These are phyloP conservation scores for Ridgeia piscesae DNA, from an alignment of 1,140 invertebrate species.

Conservation along the genomic window DNA sequence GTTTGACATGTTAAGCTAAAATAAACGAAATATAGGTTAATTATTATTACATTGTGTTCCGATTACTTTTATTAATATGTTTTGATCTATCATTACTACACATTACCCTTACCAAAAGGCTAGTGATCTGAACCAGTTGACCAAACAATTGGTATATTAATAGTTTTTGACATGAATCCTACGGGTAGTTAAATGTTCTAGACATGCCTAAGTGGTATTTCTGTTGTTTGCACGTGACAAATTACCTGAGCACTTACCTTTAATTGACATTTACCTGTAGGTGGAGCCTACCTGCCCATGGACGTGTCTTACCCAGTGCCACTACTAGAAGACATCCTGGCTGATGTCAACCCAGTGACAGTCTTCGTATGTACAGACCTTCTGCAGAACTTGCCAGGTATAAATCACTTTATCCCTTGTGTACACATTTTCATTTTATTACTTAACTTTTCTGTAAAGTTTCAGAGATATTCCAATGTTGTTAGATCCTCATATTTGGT, in stretches of 20 bases:
- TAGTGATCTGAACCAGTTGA: too few species aligned
- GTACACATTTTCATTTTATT: neutral
- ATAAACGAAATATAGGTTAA: too few species aligned
- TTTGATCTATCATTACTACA: too few species aligned
- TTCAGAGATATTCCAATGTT: neutral
- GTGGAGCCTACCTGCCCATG: conserved; percentile 59
- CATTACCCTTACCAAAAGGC: too few species aligned
- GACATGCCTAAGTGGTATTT: too few species aligned
- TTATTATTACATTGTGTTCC: too few species aligned
- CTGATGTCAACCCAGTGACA: conserved; percentile 53
- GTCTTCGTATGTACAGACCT: conserved; percentile 48
- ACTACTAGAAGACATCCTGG: conserved; percentile 53
- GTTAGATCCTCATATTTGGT: neutral
- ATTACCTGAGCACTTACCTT: neutral
- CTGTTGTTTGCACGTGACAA: too few species aligned
- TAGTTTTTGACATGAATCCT: too few species aligned
- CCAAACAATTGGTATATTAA: too few species aligned
- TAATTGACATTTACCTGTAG: conserved; percentile 34
- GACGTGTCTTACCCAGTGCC: conserved; percentile 60
- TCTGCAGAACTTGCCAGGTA: conserved; percentile 39
- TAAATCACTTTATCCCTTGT: neutral
- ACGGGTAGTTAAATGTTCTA: too few species aligned
- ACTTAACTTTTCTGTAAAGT: neutral
- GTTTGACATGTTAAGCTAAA: too few species aligned
- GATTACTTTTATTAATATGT: too few species aligned